These are phyloP conservation scores for Caenorhabditis sp. DNA, from an alignment of 2,888 invertebrate species.

Conservation along the genomic window DNA sequence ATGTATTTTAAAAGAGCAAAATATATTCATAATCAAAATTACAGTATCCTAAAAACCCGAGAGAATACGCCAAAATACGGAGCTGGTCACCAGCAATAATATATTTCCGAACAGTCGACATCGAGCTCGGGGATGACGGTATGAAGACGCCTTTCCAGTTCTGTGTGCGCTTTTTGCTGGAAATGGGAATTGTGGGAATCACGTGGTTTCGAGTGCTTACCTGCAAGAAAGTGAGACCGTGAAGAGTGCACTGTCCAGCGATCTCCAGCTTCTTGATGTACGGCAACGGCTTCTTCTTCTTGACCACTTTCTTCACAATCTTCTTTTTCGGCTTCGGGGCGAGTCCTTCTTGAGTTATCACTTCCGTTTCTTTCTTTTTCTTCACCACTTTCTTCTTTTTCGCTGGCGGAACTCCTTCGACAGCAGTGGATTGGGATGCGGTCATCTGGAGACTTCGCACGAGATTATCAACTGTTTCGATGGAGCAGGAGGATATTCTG, in stretches of 20 bases:
- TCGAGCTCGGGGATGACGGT: constrained; percentile 60
- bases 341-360: constrained; percentile 21
- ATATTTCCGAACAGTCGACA: constrained; percentile 66
- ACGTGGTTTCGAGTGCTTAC: too few species aligned
- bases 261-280: constrained; percentile 64
- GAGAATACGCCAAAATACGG: constrained; percentile 3
- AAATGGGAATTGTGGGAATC: too few species aligned
- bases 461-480: constrained; percentile 66
- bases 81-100: constrained; percentile 63
- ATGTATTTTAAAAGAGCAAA: neutral
- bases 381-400: constrained; percentile 60
- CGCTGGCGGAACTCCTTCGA: constrained; percentile 16
- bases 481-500: constrained; percentile 62
- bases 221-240: constrained; percentile 63
- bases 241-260: constrained; percentile 66
- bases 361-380: constrained; percentile 53
- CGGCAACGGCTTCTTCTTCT: constrained; percentile 46
- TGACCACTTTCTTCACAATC: constrained; percentile 55
- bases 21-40: constrained; percentile 7
- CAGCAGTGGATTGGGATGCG: constrained; percentile 17
- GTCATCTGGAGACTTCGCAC: constrained; percentile 55
- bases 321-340: constrained; percentile 56
- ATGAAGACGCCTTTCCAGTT: constrained; percentile 60
- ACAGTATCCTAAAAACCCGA: constrained; percentile 31
- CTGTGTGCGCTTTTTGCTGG: constrained; percentile 64